phyloP scores from a whole-genome alignment of 2,888 invertebrate species.

The Eupithecia centaureata region DNA sequence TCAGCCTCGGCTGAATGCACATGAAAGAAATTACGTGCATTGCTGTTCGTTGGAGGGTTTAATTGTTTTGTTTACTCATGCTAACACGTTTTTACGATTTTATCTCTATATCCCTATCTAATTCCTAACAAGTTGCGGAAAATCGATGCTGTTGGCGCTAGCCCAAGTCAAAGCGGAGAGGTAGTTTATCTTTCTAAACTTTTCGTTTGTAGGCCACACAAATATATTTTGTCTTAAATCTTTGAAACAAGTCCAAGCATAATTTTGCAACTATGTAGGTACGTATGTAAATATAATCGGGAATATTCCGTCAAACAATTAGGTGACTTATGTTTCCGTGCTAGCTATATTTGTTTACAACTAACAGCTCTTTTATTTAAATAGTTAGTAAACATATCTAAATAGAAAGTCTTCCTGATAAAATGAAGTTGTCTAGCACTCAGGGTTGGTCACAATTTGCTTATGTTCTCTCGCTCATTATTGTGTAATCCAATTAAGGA shows the following conservation, averaged over 20 bases:
- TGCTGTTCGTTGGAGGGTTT: neutral
- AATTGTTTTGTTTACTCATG: constrained; percentile 15
- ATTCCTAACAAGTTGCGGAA: constrained; percentile 40
- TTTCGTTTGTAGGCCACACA: constrained; percentile 23
- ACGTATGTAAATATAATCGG: neutral
- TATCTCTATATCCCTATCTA: constrained; percentile 22
- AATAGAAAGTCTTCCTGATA: too few relatives aligned
- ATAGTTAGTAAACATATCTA: too few relatives aligned
- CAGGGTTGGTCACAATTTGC: neutral
- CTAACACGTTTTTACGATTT: constrained; percentile 19
- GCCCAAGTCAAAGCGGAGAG: constrained; percentile 45
- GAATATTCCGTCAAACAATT: constrained; percentile 2
- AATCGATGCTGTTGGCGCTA: constrained; percentile 58
- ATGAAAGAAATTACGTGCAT: constrained; percentile 2
- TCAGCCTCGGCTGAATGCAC: neutral
- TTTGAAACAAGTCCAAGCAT: constrained; percentile 5
- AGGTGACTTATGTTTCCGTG: constrained; percentile 3
- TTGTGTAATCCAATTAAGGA: constrained; percentile 13
- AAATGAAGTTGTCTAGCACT: too few relatives aligned
- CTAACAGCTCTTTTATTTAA: too few relatives aligned
- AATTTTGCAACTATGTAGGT: constrained; percentile 5
- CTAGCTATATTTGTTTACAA: too few relatives aligned
- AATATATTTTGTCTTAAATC: constrained; percentile 11
- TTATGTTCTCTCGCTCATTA: neutral
- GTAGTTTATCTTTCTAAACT: constrained; percentile 31